Evolutionary conservation across 2,888 invertebrate species (phyloP), one percentile per base, ranked within the genome.

Genomic region (Leptopilina syphax): DNA sequence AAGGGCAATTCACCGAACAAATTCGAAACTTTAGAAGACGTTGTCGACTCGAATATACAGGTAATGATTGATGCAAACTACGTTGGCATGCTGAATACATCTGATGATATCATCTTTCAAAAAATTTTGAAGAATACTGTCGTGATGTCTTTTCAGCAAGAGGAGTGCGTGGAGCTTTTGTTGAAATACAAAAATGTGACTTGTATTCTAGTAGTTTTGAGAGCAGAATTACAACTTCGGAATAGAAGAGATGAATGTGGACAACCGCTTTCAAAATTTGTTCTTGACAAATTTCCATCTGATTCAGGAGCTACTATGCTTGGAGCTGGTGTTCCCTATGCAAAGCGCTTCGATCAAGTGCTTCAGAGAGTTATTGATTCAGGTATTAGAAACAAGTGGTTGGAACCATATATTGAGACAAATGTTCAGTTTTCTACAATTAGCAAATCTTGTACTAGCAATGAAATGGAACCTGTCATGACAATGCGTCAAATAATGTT

Each of bases 61-160:
- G 1, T 60, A n/a, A 13, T 4, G 18, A n/a, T 60, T 18, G 5
- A n/a, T n/a, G 7, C 0, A 18, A 60, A 60, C 60, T n/a, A n/a
- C 0, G 0, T 60, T 0, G 7, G 4, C 7, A n/a, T 7, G 0
- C 8, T 60, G 7, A 60, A 7, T 0, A 60, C 7, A 0, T 6
- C 60, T 60, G n/a, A n/a, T 18, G 18, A n/a, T 18, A 7, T 13
- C 6, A n/a, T 5, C 18, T 3, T 60, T 18, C 7, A 60, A 18
- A 13, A 60, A n/a, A 7, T 60, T 2, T n/a, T 60, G 6, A 13
- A 60, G 0, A 60, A n/a, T 0, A 18, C n/a, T 4, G n/a, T n/a
- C n/a, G 3, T 6, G 3, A 18, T 60, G n/a, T 0, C 60, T 0
- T 60, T n/a, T 6, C 0, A 13, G 0, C 60, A 60, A n/a, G 60